Percentiles rank a stretch among this genome's conserved stretches.
Evolutionary conservation across 2,888 invertebrate species (phyloP).

Genomic region (Meteorus cinctellus): DNA sequence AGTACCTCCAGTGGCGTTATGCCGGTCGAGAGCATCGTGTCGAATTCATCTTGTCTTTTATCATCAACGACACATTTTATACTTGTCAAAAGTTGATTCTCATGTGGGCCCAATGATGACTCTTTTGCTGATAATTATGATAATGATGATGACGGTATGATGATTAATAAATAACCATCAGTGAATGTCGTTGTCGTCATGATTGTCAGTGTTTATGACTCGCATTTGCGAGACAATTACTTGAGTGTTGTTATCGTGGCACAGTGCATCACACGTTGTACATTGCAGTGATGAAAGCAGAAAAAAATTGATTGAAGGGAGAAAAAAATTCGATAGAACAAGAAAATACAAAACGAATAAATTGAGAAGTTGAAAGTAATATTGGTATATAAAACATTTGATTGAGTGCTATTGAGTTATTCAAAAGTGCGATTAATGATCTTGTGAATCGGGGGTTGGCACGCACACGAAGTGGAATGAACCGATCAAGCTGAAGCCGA

Average conservation of each 20-base stretch:
- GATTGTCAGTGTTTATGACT: conserved; percentile 6
- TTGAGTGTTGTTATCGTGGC: conserved; percentile 8
- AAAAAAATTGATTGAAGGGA: not conserved
- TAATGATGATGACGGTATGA: not conserved
- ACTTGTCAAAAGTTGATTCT: conserved; percentile 17
- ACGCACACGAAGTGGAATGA: conserved; percentile 33
- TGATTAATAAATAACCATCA: not conserved
- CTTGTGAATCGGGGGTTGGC: not conserved
- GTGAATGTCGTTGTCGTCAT: conserved; percentile 13
- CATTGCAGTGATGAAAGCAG: not conserved
- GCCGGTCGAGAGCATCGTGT: conserved; percentile 35
- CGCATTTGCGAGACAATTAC: conserved; percentile 2
- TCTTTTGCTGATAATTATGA: not conserved
- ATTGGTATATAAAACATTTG: conserved; percentile 6
- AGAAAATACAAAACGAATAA: conserved; percentile 7
- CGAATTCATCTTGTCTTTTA: conserved; percentile 17
- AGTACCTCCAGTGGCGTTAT: conserved; percentile 45
- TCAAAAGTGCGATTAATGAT: not conserved
- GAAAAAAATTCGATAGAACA: not conserved
- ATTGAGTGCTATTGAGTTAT: conserved; percentile 9
- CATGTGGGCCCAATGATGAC: not conserved
- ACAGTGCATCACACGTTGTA: conserved; percentile 12
- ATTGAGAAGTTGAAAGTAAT: not conserved
- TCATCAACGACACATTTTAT: not conserved
- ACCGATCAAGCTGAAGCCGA: conserved; percentile 40